phyloP scores from a whole-genome alignment of 2,113 vertebrate species.

The Pomatorhinus ruficollis region DNA sequence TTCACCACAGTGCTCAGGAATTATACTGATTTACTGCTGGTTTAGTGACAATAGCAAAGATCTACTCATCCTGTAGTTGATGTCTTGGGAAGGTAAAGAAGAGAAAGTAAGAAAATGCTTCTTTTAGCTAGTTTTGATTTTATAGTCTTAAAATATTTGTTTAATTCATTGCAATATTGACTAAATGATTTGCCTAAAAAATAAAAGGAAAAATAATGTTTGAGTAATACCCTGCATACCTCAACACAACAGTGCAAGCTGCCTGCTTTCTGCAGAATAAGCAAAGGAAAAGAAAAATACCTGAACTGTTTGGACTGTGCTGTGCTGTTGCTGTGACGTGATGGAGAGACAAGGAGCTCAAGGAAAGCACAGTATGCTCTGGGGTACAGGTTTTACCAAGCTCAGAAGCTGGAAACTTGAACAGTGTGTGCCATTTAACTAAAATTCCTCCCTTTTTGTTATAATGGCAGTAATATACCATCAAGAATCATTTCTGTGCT shows the following conservation, averaged over 20 bases:
- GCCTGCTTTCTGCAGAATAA: not conserved
- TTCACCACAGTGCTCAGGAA: not conserved
- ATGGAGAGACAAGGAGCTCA: not conserved
- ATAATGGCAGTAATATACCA: not conserved
- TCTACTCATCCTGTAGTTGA: not conserved
- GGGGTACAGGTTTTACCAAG: not conserved
- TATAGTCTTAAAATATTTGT: not conserved
- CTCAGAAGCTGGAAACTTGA: not conserved
- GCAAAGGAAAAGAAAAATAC: not conserved
- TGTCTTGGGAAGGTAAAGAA: not conserved
- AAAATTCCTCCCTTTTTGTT: not conserved
- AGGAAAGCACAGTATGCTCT: fast-evolving
- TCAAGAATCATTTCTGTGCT: not conserved
- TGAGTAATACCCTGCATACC: fast-evolving
- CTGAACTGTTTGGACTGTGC: not conserved
- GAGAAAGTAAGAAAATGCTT: not conserved
- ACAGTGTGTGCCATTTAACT: not conserved
- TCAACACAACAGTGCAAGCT: not conserved
- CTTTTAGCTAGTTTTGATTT: not conserved
- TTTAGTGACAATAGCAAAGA: not conserved
- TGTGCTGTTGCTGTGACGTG: not conserved
- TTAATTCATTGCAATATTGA: not conserved
- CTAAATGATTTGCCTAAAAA: not conserved
- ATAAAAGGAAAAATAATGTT: not conserved
- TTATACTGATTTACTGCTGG: not conserved